Percentiles rank a stretch among this genome's conserved stretches.
Conservation (phyloP, 2,888 invertebrate genomes). For the Osmoderma eremita region DNA sequence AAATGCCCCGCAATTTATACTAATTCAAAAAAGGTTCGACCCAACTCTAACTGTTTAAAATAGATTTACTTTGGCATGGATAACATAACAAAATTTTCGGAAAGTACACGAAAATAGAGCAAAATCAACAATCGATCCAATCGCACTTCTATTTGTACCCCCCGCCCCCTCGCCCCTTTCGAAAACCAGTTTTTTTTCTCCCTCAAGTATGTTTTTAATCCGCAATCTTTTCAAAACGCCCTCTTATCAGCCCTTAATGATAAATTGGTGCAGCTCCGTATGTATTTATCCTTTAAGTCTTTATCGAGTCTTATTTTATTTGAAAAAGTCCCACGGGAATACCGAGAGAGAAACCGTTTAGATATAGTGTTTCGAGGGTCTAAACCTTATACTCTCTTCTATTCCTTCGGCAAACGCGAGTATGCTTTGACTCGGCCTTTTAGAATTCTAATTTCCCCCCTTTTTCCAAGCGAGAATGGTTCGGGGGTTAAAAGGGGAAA, state of each 20-base stretch:
- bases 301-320: slow-evolving; percentile 35
- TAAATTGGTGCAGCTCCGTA: slow-evolving; percentile 30
- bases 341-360: slow-evolving; percentile 22
- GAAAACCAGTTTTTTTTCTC: not conserved
- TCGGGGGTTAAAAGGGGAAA: too few species aligned
- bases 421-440: slow-evolving; percentile 17
- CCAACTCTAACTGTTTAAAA: too few species aligned
- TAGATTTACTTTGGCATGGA: too few species aligned
- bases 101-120: slow-evolving; percentile 22
- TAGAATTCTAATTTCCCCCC: slow-evolving; percentile 33
- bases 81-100: too few species aligned
- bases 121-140: slow-evolving; percentile 16
- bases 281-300: slow-evolving; percentile 35
- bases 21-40: too few species aligned
- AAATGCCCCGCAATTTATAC: too few species aligned
- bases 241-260: slow-evolving; percentile 17
- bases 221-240: slow-evolving; percentile 27
- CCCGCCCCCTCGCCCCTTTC: too few species aligned
- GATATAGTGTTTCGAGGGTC: slow-evolving; percentile 32
- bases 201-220: slow-evolving; percentile 21
- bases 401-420: not conserved
- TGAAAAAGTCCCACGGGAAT: slow-evolving; percentile 25
- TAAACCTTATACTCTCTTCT: not conserved
- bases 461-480: not conserved
- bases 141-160: slow-evolving; percentile 18